Evolutionary conservation across 2,797 vertebrate species (phyloP).

Genomic region (Vultur gryphus): DNA sequence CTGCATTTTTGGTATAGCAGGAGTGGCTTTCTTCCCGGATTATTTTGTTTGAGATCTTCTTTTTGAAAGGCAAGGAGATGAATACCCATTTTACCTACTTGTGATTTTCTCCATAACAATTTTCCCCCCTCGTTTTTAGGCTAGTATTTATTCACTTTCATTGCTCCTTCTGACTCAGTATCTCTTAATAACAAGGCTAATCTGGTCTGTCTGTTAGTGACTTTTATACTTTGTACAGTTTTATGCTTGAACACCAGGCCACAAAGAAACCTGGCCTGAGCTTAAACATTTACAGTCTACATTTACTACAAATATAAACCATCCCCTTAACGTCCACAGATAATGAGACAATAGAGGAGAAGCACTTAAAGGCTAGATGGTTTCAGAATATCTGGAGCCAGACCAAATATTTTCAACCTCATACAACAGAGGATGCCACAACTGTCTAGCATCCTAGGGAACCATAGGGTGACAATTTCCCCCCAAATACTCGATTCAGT

Average conservation of each 20-base stretch:
- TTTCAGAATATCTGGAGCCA: neutral
- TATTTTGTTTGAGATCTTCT: neutral
- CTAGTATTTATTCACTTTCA: neutral
- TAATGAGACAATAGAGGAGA: neutral
- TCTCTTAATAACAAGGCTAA: neutral
- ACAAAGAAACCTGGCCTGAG: neutral
- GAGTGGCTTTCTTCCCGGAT: neutral
- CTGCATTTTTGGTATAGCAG: neutral
- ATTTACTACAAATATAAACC: neutral
- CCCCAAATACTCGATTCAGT: neutral
- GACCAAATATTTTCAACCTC: neutral
- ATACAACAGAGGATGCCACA: neutral
- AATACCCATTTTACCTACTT: neutral
- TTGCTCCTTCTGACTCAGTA: neutral
- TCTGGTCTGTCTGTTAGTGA: neutral
- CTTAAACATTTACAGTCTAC: neutral
- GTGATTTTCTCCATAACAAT: neutral
- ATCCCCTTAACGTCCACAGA: neutral
- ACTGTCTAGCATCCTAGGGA: neutral
- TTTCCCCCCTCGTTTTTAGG: neutral
- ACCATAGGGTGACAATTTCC: neutral
- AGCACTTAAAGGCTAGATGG: neutral
- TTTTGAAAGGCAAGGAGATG: neutral
- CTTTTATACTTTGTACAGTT: neutral
- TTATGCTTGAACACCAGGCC: neutral